Base-by-base conservation (phyloP, 2,113 vertebrate species). In the Myrmophylax atrothorax region DNA sequence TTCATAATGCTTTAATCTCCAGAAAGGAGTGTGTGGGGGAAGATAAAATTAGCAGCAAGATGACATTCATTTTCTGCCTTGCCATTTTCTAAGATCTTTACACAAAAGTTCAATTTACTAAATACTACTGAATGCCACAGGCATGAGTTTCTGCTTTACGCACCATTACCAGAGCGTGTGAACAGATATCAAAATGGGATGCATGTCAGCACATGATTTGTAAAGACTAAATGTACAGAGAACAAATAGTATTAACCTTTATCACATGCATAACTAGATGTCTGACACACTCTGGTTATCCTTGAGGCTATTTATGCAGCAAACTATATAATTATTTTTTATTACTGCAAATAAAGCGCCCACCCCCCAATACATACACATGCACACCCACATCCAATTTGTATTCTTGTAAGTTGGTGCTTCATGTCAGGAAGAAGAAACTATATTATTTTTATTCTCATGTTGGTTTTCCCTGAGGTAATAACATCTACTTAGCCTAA, bases 191-290 rank as follows among this genome's bases (percentile, higher is more conserved):
- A 91, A 82, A 96, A 90, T n/a, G 78, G 70, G 95, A 81, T 88
- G 77, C 98, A 62, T 97, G 98, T 98, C 94, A 95, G 92, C 96
- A 98, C 98, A 97, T 28, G 97, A 96, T 94, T 97, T 96, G 76
- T 23, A 90, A 96, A 97, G 95, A 97, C 94, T 84, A 95, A 97
- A 67, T 46, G 78, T 87, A 97, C 96, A 78, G 67, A 83, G 87
- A 82, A 44, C 96, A 96, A 96, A 67, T 10, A 95, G 90, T 94
- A 97, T 97, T 97, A 96, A 93, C 95, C 93, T 95, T 91, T 95
- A 78, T 89, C 96, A 93, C 94, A 90, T 52, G 91, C 88, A 90
- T 95, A 96, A 97, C 97, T 95, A 96, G 96, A 87, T 97, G 95
- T 85, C 96, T 97, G 95, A 97, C 81, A 97, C 92, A 94, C 83